phyloP scores from a whole-genome alignment of 1,140 invertebrate genomes.

The Drosophila pruinosa region DNA sequence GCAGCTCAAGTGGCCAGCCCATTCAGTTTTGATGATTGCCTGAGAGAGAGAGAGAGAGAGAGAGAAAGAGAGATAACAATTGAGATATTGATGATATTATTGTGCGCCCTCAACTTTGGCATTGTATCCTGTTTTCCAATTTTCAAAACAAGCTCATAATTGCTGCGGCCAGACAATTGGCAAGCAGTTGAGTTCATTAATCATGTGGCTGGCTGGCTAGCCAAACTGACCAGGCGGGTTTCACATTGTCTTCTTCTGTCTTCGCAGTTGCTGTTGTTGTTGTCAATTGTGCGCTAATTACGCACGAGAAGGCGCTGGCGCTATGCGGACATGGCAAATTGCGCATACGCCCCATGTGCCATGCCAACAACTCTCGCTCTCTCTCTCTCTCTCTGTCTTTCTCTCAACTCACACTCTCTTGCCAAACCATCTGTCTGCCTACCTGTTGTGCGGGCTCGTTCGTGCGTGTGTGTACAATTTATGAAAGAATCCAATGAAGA shows the following conservation, averaged over 20 bases:
- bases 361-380: slow-evolving; percentile 4
- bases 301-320: slow-evolving; percentile 22
- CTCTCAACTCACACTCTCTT: background rate
- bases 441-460: slow-evolving; percentile 6
- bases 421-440: background rate
- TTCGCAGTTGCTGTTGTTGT: background rate
- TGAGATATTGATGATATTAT: background rate
- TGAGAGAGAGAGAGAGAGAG: background rate
- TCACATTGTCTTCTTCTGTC: background rate
- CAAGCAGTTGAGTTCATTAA: slow-evolving; percentile 32
- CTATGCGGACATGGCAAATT: slow-evolving; percentile 43
- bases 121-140: slow-evolving; percentile 20
- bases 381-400: slow-evolving; percentile 2
- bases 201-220: slow-evolving; percentile 19
- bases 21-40: slow-evolving; percentile 14
- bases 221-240: slow-evolving; percentile 5
- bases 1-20: slow-evolving; percentile 3
- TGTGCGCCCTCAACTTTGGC: background rate
- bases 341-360: slow-evolving; percentile 53
- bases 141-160: slow-evolving; percentile 12
- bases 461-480: slow-evolving; percentile 24
- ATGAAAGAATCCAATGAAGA: slow-evolving; percentile 67
- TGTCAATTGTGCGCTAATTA: slow-evolving; percentile 58
- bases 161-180: slow-evolving; percentile 10
- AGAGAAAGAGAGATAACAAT: background rate